phyloP scores from a whole-genome alignment of 2,888 invertebrate species.

The Eurytoma californica region DNA sequence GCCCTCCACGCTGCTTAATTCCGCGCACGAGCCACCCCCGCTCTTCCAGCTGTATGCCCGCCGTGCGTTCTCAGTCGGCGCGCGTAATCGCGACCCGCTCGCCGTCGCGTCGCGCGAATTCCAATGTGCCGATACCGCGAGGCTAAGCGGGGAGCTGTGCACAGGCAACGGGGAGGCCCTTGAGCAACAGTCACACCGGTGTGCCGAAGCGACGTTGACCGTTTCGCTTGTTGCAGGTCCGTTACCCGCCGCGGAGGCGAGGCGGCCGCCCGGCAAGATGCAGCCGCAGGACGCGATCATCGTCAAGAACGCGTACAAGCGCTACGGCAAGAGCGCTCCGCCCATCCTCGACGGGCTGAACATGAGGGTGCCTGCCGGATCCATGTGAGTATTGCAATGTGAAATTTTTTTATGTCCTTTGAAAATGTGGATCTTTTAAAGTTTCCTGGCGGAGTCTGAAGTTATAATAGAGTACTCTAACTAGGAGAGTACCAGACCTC shows the following conservation, averaged over 20 bases:
- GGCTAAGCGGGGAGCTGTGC: neutral
- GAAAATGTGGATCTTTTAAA: neutral
- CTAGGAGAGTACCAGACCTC: no score
- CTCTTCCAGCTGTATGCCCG: no score
- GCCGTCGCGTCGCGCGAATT: neutral
- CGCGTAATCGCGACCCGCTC: neutral
- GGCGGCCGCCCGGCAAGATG: conserved; percentile 60
- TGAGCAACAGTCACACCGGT: neutral
- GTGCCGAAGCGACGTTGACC: conserved; percentile 52
- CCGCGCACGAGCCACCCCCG: no score
- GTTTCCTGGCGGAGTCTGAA: no score
- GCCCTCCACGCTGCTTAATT: no score
- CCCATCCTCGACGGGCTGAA: conserved; percentile 82
- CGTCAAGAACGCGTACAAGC: conserved; percentile 82
- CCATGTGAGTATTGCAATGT: conserved; percentile 81
- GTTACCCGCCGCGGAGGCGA: conserved; percentile 31
- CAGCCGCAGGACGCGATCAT: conserved; percentile 78
- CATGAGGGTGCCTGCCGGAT: conserved; percentile 85
- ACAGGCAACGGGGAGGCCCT: neutral
- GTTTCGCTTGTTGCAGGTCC: conserved; percentile 49
- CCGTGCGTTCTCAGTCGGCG: neutral
- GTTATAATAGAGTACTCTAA: no score
- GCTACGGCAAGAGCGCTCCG: conserved; percentile 78
- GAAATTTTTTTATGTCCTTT: neutral
- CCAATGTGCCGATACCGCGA: neutral